Percentiles rank a stretch among this genome's conserved stretches.
phyloP scores from a whole-genome alignment of 2,797 vertebrate species.

The Coregonus sp. region DNA sequence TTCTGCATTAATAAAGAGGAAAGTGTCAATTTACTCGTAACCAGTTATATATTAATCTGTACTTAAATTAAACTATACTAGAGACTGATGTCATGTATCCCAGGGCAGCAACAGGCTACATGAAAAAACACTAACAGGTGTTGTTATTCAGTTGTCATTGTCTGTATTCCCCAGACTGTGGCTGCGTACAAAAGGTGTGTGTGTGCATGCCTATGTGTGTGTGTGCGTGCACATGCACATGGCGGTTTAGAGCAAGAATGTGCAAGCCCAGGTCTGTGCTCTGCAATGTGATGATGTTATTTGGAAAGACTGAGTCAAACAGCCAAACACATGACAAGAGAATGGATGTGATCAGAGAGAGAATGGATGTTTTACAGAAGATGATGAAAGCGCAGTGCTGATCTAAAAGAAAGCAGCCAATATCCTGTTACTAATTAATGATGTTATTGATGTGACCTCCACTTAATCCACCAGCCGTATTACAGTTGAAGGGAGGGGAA shows the following conservation, averaged over 20 bases:
- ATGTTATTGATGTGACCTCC: constrained; percentile 14
- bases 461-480: constrained; percentile 18
- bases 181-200: background rate
- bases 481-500: constrained; percentile 26
- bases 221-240: constrained; percentile 16
- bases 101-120: background rate
- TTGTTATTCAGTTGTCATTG: background rate
- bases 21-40: background rate
- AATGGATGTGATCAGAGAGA: too few relatives aligned
- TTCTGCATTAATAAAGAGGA: background rate
- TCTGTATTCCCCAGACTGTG: background rate
- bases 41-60: background rate
- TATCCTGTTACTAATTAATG: constrained; percentile 12
- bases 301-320: constrained; percentile 11
- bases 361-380: background rate
- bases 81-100: background rate
- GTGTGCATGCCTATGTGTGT: constrained; percentile 11
- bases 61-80: background rate
- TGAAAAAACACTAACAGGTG: background rate
- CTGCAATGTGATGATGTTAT: constrained; percentile 26
- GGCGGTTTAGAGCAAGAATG: constrained; percentile 22
- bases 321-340: constrained; percentile 8
- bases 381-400: too few relatives aligned
- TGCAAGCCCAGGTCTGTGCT: constrained; percentile 34
- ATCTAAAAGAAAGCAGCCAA: background rate